Percentiles rank a stretch among this genome's conserved stretches.
Evolutionary conservation across 2,888 invertebrate genomes (phyloP).

Genomic region (Nebria brevicollis): DNA sequence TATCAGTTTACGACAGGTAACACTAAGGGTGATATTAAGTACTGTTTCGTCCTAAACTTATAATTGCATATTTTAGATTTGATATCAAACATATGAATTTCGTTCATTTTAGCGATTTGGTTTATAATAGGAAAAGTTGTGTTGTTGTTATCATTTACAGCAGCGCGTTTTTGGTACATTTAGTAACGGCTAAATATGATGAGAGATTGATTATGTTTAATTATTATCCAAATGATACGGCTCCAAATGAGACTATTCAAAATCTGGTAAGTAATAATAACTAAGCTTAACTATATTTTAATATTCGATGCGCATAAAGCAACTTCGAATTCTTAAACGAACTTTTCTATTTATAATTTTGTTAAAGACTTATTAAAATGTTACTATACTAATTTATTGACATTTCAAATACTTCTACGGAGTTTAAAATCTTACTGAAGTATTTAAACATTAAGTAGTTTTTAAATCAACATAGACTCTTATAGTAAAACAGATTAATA

Average conservation of each 20-base stretch:
- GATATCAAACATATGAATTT: slow-evolving; percentile 58
- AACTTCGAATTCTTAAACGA: background rate
- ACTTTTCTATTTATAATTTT: background rate
- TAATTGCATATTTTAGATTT: slow-evolving; percentile 52
- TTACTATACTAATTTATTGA: no score
- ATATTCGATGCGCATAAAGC: background rate
- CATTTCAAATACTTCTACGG: no score
- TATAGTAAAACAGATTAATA: no score
- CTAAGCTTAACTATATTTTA: background rate
- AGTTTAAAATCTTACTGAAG: no score
- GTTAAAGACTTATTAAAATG: no score
- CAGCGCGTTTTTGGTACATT: slow-evolving; percentile 57
- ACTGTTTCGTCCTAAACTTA: background rate
- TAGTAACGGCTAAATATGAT: slow-evolving; percentile 58
- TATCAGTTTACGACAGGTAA: slow-evolving; percentile 71
- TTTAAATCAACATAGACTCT: no score
- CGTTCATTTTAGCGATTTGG: slow-evolving; percentile 54
- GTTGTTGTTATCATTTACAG: slow-evolving; percentile 58
- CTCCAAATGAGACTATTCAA: slow-evolving; percentile 5
- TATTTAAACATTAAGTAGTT: no score
- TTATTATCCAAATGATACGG: slow-evolving; percentile 11
- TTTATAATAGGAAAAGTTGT: slow-evolving; percentile 56
- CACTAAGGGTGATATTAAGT: slow-evolving; percentile 52
- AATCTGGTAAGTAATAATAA: slow-evolving; percentile 11
- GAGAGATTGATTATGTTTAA: slow-evolving; percentile 55